Conservation (phyloP, 2,113 vertebrate genomes). For the Synodontis membranacea region DNA sequence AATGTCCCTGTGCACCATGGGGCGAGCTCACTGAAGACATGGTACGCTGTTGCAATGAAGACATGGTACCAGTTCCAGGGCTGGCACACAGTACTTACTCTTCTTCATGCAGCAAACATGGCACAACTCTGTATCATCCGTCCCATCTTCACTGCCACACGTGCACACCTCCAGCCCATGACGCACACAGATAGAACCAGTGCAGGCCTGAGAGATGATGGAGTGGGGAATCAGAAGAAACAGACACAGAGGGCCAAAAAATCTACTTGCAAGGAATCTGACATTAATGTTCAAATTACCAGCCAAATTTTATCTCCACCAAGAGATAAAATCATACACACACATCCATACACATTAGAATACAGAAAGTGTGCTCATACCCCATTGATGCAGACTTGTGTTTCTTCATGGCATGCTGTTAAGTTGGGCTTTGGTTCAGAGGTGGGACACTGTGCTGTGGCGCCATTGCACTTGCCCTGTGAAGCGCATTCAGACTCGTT, state of each 20-base stretch:
- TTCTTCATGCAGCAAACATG: slow-evolving; percentile 96
- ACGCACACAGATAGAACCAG: slow-evolving; percentile 93
- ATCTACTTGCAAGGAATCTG: background rate
- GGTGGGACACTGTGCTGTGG: slow-evolving; percentile 79
- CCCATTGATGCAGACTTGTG: slow-evolving; percentile 95
- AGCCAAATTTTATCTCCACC: background rate
- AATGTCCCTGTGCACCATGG: no score
- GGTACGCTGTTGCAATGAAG: no score
- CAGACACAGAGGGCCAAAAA: background rate
- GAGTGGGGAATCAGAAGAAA: background rate
- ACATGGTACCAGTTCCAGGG: background rate
- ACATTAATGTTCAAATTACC: background rate
- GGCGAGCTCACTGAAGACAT: no score
- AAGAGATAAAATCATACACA: background rate
- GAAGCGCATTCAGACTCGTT: slow-evolving; percentile 84
- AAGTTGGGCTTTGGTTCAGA: slow-evolving; percentile 84
- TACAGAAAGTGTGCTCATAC: slow-evolving; percentile 63
- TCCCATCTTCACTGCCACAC: slow-evolving; percentile 79
- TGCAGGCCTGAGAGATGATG: slow-evolving; percentile 78
- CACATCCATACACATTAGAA: background rate
- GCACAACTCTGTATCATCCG: slow-evolving; percentile 88
- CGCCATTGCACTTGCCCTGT: slow-evolving; percentile 81
- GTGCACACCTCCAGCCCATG: slow-evolving; percentile 87
- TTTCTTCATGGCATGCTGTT: slow-evolving; percentile 83
- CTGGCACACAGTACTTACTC: slow-evolving; percentile 75